Percentiles rank a stretch among this genome's conserved stretches.
phyloP scores from a whole-genome alignment of 2,888 invertebrate genomes.

The Leucozona laternaria region DNA sequence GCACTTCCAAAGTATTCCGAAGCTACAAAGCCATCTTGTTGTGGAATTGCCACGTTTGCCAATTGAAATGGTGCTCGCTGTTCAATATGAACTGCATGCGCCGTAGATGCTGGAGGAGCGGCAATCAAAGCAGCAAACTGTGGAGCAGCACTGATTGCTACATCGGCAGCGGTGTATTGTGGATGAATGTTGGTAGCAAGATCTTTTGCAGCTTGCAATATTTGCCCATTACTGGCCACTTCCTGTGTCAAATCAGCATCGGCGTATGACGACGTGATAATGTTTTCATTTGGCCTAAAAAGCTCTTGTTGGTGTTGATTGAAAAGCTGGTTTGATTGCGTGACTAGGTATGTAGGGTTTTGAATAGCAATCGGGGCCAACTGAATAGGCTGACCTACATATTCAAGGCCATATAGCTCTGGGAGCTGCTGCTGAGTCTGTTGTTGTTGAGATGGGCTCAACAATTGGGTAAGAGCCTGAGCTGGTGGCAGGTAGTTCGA shows the following conservation, averaged over 20 bases:
- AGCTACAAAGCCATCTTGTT: constrained; percentile 81
- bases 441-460: constrained; percentile 82
- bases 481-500: constrained; percentile 79
- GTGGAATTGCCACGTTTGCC: constrained; percentile 78
- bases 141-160: constrained; percentile 76
- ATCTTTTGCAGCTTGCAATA: constrained; percentile 81
- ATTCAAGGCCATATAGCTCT: constrained; percentile 84
- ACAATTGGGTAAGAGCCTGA: constrained; percentile 81
- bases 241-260: constrained; percentile 82
- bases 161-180: constrained; percentile 78
- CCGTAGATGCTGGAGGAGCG: constrained; percentile 79
- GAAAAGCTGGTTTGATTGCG: constrained; percentile 83
- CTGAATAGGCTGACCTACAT: constrained; percentile 82
- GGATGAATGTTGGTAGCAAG: constrained; percentile 80
- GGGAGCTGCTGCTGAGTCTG: constrained; percentile 84
- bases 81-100: constrained; percentile 76
- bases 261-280: constrained; percentile 79
- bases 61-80: constrained; percentile 79
- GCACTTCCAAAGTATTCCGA: constrained; percentile 81
- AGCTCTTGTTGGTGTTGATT: constrained; percentile 83
- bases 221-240: constrained; percentile 83
- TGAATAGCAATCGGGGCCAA: constrained; percentile 81
- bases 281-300: constrained; percentile 85
- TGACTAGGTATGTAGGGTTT: constrained; percentile 83
- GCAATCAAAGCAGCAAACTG: constrained; percentile 82